Base-by-base conservation (phyloP, 2,797 vertebrate species). In the Danio jaintianensis region DNA sequence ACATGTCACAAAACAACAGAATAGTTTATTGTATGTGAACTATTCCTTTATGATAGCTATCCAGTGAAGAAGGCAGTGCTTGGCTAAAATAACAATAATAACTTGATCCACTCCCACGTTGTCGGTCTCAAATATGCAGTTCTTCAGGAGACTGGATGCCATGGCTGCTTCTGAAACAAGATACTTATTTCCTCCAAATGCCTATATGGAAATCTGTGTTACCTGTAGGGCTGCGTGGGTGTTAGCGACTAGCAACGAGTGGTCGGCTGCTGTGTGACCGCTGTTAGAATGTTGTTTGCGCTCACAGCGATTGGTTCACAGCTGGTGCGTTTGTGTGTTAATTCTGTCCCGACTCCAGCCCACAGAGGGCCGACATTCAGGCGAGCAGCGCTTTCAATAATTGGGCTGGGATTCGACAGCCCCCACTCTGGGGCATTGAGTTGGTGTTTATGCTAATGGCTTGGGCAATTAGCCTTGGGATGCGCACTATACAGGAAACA, bases 381-480 rank as follows among this genome's bases (percentile, higher is more conserved):
- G 84, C 82, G 79, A 42, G 82, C 78, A 47, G 85, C 87, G 87
- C 85, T 88, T 85, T 75, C 87, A 90, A 86, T 94, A 94, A 94
- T 94, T 94, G 90, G 92, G 86, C 84, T 87, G 93, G 93, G 92
- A 94, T 83, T 90, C 89, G 42, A 83, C 79, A 87, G 84, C 83
- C 87, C 91, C 89, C 92, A 85, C 86, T 84, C 87, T 84, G 70
- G 89, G 85, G 89, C 82, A 86, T 80, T 75, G 87, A 87, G 86
- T 86, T 87, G 84, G 87, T 92, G 88, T 91, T 91, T 92, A 93
- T 93, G 90, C 89, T 91, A 94, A 94, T 92, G 83, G 82, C 16
- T 82, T 50, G 84, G 74, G 86, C 90, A 94, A 94, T 94, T 94
- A 93, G 91, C 86, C 84, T 85, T 82, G 83, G 85, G 88, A 90